A percentile compares a stretch with the other conserved stretches of the same genome.
Conservation (phyloP, 2,888 invertebrate genomes). For the Atrina japonica region DNA sequence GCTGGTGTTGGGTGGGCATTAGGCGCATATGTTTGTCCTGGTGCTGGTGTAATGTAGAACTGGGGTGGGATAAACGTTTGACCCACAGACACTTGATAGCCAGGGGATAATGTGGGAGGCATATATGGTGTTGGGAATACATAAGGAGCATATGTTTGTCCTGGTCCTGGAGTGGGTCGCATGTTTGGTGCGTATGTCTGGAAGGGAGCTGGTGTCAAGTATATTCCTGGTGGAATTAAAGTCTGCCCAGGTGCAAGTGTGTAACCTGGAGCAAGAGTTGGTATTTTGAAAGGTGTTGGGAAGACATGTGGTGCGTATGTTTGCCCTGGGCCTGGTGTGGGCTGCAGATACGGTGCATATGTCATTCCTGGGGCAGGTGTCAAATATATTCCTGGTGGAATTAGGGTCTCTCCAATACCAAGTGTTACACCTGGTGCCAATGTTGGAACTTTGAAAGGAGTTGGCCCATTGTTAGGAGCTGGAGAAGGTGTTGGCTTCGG, state of each 20-base stretch:
- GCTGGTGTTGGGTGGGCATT: conserved; percentile 50
- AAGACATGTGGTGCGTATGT: conserved; percentile 29
- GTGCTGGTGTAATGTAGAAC: conserved; percentile 53
- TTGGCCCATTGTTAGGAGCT: conserved; percentile 7
- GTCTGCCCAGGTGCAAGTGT: conserved; percentile 49
- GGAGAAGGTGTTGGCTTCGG: conserved; percentile 33
- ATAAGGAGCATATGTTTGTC: conserved; percentile 45
- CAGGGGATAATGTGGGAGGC: conserved; percentile 45
- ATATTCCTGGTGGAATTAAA: conserved; percentile 41
- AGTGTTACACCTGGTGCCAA: conserved; percentile 50
- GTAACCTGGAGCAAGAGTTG: conserved; percentile 46
- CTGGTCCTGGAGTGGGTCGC: conserved; percentile 50
- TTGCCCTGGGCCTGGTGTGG: conserved; percentile 37
- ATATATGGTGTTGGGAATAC: conserved; percentile 50
- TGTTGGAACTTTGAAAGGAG: conserved; percentile 44
- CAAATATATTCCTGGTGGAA: conserved; percentile 49
- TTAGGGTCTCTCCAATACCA: conserved; percentile 9
- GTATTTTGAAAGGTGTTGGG: conserved; percentile 53
- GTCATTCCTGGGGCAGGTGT: conserved; percentile 45
- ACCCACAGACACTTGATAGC: conserved; percentile 46
- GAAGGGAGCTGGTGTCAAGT: conserved; percentile 33
- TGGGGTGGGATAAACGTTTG: conserved; percentile 53
- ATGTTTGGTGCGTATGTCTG: conserved; percentile 51
- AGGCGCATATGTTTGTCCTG: conserved; percentile 54
- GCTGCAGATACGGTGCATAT: conserved; percentile 33